Base-by-base conservation (phyloP, 2,113 vertebrate genomes). In the Glaucomys volans region DNA sequence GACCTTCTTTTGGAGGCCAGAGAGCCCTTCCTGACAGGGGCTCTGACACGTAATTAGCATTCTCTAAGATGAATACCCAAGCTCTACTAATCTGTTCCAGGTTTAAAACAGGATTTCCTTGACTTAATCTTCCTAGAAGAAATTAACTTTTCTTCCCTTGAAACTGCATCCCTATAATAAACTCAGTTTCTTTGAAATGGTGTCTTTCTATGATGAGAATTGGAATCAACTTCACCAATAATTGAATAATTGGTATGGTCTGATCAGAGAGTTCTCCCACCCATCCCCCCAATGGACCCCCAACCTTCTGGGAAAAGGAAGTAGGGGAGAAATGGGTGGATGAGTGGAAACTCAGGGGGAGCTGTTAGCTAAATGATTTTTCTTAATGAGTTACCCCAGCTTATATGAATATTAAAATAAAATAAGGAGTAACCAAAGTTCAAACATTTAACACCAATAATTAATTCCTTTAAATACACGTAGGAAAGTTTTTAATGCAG, bases 91-190 rank as follows among this genome's bases (percentile, higher is more conserved):
- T 97, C 97, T 98, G 96, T 87, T 91, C 16, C 26, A 97, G 95
- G 74, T 97, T 97, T 97, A 93, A 97, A 97, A 59, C 96, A 37
- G 87, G 74, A 96, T 96, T 98, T 97, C 95, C 96, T 93, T 94
- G 88, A 95, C 94, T 97, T 98, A 97, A 96, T 92, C 90, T 94
- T 98, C 96, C 97, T 95, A 96, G 97, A 97, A 89, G 97, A 98
- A 98, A 98, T 97, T 83, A 97, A 26, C 94, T 97, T 97, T 98
- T 95, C 57, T 84, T 79, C 40, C 92, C 96, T 96, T 96, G 97
- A 97, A 98, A 96, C 64, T 85, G 64, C 90, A 88, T 94, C 94
- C 81, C 96, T 92, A 82, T 94, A 95, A 98, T 91, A 95, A 84
- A 72, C 74, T 66, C 54, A 37, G 66, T 32, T 88, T 91, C 95